Evolutionary conservation across 2,113 vertebrate species (phyloP).

Genomic region (Ictidomys tridecemlineatus): DNA sequence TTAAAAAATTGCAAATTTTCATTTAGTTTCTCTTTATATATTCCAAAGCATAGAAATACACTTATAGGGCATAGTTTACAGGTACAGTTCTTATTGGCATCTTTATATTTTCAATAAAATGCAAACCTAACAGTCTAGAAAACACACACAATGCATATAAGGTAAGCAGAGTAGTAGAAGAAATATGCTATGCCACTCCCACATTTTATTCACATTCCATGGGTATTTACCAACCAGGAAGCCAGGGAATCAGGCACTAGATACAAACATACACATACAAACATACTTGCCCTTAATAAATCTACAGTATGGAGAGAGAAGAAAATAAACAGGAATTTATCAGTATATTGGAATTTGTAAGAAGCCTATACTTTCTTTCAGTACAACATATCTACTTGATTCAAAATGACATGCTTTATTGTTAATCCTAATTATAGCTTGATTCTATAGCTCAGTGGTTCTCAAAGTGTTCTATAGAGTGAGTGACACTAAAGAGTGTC

Average conservation of each 20-base stretch:
- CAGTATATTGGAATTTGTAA: background rate
- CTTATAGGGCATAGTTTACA: background rate
- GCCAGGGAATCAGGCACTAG: background rate
- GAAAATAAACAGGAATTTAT: slow-evolving; percentile 7
- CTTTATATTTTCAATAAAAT: background rate
- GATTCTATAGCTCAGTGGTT: background rate
- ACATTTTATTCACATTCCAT: background rate
- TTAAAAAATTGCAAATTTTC: background rate
- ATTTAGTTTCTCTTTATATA: background rate
- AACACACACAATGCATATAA: background rate
- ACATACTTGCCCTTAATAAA: background rate
- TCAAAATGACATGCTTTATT: background rate
- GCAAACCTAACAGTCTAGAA: background rate
- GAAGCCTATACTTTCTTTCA: background rate
- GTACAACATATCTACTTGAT: background rate
- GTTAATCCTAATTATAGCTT: background rate
- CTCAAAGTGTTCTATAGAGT: background rate
- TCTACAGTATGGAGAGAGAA: background rate
- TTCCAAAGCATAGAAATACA: background rate
- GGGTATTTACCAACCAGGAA: background rate
- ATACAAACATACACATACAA: background rate
- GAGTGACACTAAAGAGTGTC: background rate
- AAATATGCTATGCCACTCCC: background rate
- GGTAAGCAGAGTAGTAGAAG: background rate
- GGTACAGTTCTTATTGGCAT: background rate